Percentiles rank a stretch among this genome's conserved stretches.
phyloP scores from a whole-genome alignment of 1,140 invertebrate species.

The Achatina immaculata region DNA sequence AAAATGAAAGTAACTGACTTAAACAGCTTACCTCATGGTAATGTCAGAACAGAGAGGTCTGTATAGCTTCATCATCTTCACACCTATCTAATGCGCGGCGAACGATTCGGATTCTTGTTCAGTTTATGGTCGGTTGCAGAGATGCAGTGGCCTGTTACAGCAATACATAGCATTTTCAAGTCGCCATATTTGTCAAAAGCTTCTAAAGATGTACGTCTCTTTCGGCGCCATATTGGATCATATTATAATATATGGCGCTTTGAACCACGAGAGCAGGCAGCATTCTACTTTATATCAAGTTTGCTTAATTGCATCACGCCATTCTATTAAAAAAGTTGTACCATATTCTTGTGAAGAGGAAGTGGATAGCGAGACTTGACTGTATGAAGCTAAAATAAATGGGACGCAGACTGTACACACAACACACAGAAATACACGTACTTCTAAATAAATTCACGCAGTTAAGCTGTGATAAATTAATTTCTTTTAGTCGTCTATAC shows the following conservation, averaged over 20 bases:
- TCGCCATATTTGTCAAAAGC: neutral
- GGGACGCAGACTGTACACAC: too few relatives aligned
- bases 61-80: slow-evolving; percentile 23
- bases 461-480: too few relatives aligned
- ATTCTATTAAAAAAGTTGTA: too few relatives aligned
- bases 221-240: slow-evolving; percentile 41
- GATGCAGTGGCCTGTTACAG: neutral
- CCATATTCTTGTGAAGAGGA: too few relatives aligned
- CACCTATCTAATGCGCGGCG: neutral
- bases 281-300: neutral
- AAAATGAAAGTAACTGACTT: neutral
- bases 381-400: too few relatives aligned
- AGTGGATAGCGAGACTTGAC: too few relatives aligned
- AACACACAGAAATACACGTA: too few relatives aligned
- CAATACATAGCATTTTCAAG: neutral
- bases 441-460: too few relatives aligned
- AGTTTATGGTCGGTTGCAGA: neutral
- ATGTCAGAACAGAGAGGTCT: slow-evolving; percentile 35
- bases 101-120: neutral
- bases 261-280: slow-evolving; percentile 39
- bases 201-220: neutral
- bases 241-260: slow-evolving; percentile 44
- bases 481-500: too few relatives aligned
- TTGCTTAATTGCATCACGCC: slow-evolving; percentile 14
- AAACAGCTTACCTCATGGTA: slow-evolving; percentile 8